Base-by-base conservation (phyloP, 1,140 invertebrate species). In the Drosophila asahinai region DNA sequence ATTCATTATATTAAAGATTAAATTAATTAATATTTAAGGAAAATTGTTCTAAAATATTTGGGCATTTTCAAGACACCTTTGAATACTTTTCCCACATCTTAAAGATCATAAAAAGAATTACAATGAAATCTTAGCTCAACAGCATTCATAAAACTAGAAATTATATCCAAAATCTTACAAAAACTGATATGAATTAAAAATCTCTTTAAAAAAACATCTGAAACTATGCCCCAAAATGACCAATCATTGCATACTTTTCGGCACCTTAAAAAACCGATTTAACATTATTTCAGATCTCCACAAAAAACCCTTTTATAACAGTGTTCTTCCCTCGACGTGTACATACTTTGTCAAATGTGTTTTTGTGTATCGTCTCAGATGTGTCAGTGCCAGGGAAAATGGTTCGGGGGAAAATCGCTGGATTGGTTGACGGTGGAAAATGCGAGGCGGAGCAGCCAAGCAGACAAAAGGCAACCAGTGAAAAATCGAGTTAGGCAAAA, bases 401-500 rank as follows among this genome's bases (percentile, higher is more conserved):
- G 40, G 52, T 19, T 33, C 42, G 59, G 30, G 55, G n/a, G 6
- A 30, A 45, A 64, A 64, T 58, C 55, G 55, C 38, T 7, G 38
- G 22, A 55, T 55, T 38, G 52, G 33, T 38, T 55, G 52, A 9
- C 30, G 42, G 63, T 27, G 22, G 36, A 15, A 60, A 79, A 63
- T 52, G 54, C 36, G 63, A 61, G 60, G 52, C 51, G 62, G 40
- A 62, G 57, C 84, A 89, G 60, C 70, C 77, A 81, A 79, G 81
- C 86, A 81, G 81, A 89, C 86, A 86, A 89, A 90, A 78, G 86
- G 78, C 86, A 89, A 79, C 86, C 86, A 90, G 86, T 86, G 86
- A 90, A 90, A 89, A 89, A 90, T 89, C 86, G 86, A 89, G 86
- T 89, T 84, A 86, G 86, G 81, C 86, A 89, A 89, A 87, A 87